phyloP scores from a whole-genome alignment of 2,888 invertebrate genomes.

The Platypus cylindrus region DNA sequence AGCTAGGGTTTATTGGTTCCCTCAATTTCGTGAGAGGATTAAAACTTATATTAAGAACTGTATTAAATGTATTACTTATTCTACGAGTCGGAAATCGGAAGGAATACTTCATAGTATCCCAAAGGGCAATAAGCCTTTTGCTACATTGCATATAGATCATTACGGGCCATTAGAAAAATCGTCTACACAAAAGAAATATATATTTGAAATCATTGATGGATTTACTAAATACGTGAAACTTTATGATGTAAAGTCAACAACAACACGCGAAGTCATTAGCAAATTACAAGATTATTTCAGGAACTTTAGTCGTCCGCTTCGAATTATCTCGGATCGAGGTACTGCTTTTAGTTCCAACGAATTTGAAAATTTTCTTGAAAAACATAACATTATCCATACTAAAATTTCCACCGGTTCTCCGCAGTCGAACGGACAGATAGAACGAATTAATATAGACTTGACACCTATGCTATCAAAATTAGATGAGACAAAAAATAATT shows the following conservation, averaged over 20 bases:
- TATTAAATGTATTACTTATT: conserved; percentile 6
- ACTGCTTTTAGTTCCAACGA: conserved; percentile 3
- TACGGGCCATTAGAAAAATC: conserved; percentile 7
- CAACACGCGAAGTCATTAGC: conserved; percentile 4
- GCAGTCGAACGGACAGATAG: conserved; percentile 8
- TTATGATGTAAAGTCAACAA: conserved; percentile 4
- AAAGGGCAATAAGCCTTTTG: conserved; percentile 19
- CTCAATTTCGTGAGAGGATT: conserved; percentile 2
- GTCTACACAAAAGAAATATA: conserved; percentile 1
- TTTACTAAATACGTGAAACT: conserved; percentile 10
- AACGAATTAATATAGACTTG: conserved; percentile 6
- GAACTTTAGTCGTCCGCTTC: conserved; percentile 3
- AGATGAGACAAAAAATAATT: conserved; percentile 6
- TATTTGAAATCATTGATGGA: conserved; percentile 6
- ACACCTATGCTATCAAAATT: conserved; percentile 9
- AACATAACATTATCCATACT: conserved; percentile 6
- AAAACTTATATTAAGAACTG: conserved; percentile 5
- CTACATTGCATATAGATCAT: conserved; percentile 7
- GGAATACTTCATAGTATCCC: conserved; percentile 21
- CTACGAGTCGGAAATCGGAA: conserved; percentile 18
- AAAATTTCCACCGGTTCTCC: conserved; percentile 7
- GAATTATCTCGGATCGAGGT: conserved; percentile 7
- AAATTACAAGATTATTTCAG: conserved; percentile 5
- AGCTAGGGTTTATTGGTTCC: conserved; percentile 5
- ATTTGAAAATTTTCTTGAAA: conserved; percentile 5